Conservation (phyloP, 2,797 vertebrate genomes). For the Lacerta agilis region DNA sequence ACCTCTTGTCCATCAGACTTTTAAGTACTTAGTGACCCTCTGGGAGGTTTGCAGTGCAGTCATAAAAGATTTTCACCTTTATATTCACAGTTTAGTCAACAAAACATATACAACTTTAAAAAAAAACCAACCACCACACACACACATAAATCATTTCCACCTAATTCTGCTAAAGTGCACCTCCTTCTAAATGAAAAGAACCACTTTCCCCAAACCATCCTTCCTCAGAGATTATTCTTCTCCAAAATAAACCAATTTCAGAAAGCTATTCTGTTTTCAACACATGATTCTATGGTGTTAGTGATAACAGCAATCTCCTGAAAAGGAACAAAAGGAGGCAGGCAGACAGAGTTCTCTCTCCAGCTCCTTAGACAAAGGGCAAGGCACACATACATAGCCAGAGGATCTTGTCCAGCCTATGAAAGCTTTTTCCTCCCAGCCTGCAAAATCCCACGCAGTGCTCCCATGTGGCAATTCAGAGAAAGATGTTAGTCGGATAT, state of each 20-base stretch:
- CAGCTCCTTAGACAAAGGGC: not conserved
- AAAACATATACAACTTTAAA: not conserved
- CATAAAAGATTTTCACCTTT: not conserved
- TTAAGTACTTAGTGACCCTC: not conserved
- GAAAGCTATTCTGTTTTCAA: not conserved
- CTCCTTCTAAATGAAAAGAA: not conserved
- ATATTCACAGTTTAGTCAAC: not conserved
- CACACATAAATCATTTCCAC: not conserved
- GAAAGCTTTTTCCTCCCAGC: not conserved
- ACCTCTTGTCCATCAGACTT: not conserved
- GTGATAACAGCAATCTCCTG: not conserved
- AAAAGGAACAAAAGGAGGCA: not conserved
- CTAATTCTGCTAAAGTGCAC: accelerated
- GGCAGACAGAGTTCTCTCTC: not conserved
- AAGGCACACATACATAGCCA: not conserved
- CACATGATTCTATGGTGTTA: not conserved
- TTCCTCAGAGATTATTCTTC: accelerated
- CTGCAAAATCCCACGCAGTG: not conserved
- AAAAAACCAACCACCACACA: not conserved
- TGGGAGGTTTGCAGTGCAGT: not conserved
- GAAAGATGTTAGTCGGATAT: not conserved
- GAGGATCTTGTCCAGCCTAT: not conserved
- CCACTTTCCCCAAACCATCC: not conserved
- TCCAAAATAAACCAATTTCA: not conserved
- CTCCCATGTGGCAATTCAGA: not conserved